Evolutionary conservation across 1,140 invertebrate genomes (phyloP).

Genomic region (silkworm (Bombyx mori)): ASM3026992v2 NC_085109.1:7980001-7980500

Average conservation of each 20-base stretch:
- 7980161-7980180: slow-evolving; percentile 86
- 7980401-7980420: too few relatives aligned
- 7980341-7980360: too few relatives aligned
- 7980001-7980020: slow-evolving; percentile 72
- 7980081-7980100: slow-evolving; percentile 87
- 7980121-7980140: slow-evolving; percentile 84
- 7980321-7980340: too few relatives aligned
- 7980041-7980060: slow-evolving; percentile 92
- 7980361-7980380: too few relatives aligned
- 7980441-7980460: too few relatives aligned
- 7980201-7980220: slow-evolving; percentile 87
- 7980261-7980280: not conserved
- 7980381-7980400: too few relatives aligned
- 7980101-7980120: slow-evolving; percentile 88
- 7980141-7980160: slow-evolving; percentile 83
- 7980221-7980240: slow-evolving; percentile 52
- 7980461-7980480: too few relatives aligned
- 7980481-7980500: too few relatives aligned
- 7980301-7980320: too few relatives aligned
- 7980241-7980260: slow-evolving; percentile 36
- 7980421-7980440: too few relatives aligned
- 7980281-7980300: too few relatives aligned
- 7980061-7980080: slow-evolving; percentile 94
- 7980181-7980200: slow-evolving; percentile 88
- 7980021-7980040: slow-evolving; percentile 86